These are phyloP conservation scores for Anableps anableps DNA, from an alignment of 2,797 vertebrate species.

Conservation along the genomic window DNA sequence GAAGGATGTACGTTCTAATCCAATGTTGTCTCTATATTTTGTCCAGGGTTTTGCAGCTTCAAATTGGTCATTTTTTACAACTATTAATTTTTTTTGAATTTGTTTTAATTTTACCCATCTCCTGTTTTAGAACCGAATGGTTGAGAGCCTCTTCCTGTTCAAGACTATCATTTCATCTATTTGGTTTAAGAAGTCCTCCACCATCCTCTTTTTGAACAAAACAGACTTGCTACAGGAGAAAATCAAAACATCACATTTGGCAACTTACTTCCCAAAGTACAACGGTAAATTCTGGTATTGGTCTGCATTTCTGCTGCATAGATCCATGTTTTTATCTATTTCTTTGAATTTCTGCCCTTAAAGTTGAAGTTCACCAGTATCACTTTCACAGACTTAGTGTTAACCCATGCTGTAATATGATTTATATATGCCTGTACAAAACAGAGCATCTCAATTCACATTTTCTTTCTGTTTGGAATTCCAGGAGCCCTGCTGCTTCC, in stretches of 20 bases:
- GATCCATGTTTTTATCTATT: neutral
- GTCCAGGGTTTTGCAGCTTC: neutral
- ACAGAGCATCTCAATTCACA: too few relatives aligned
- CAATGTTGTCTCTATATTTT: neutral
- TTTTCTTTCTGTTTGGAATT: too few relatives aligned
- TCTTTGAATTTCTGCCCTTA: neutral
- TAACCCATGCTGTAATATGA: neutral
- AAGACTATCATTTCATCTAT: constrained; percentile 84
- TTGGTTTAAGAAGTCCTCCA: constrained; percentile 88
- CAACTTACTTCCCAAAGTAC: constrained; percentile 86
- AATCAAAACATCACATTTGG: constrained; percentile 85
- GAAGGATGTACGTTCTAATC: constrained; percentile 78
- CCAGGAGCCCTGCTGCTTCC: too few relatives aligned
- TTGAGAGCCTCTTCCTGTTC: constrained; percentile 90
- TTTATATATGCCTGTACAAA: too few relatives aligned
- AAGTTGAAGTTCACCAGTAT: neutral
- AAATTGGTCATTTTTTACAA: neutral
- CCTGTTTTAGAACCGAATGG: constrained; percentile 85
- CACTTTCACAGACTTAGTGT: neutral
- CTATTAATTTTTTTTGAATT: too few relatives aligned
- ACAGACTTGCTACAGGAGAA: constrained; percentile 90
- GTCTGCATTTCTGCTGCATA: neutral
- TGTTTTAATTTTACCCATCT: neutral
- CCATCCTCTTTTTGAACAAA: constrained; percentile 93
- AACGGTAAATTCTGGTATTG: constrained; percentile 73